Conservation (phyloP, 2,113 vertebrate genomes). For the Ictalurus furcatus region DNA sequence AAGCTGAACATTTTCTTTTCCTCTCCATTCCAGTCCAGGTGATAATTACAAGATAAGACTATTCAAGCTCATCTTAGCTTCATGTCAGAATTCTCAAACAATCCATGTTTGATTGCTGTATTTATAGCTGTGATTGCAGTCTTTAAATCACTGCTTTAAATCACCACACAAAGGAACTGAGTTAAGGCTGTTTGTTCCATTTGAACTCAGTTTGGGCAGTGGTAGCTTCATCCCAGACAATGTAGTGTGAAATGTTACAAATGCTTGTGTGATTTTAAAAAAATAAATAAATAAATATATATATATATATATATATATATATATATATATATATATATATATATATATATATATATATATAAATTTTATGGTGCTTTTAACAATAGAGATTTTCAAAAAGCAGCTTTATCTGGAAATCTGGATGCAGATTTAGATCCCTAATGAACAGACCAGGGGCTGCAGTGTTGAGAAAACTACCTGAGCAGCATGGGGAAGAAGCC, state of each 20-base stretch:
- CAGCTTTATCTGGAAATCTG: not conserved
- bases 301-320: too few species aligned
- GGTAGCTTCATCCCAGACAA: not conserved
- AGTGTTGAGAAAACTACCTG: not conserved
- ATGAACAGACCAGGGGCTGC: not conserved
- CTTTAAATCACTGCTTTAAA: not conserved
- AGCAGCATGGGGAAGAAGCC: not conserved
- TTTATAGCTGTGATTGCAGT: slow-evolving; percentile 2
- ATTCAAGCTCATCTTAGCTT: slow-evolving; percentile 7
- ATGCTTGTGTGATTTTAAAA: not conserved
- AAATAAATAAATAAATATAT: not conserved
- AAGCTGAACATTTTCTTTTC: not conserved
- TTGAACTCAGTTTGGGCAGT: not conserved
- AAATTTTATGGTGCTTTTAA: not conserved
- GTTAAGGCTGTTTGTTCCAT: not conserved
- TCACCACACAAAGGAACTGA: not conserved
- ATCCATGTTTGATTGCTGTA: not conserved
- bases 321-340: too few species aligned
- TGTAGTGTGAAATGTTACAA: not conserved
- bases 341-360: not conserved
- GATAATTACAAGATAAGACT: not conserved
- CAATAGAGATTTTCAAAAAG: not conserved
- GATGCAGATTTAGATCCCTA: not conserved
- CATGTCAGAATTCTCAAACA: slow-evolving; percentile 2
- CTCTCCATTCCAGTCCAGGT: not conserved